A percentile compares a stretch with the other conserved stretches of the same genome.
Evolutionary conservation across 2,113 vertebrate genomes (phyloP).

Genomic region (Geococcyx californianus): DNA sequence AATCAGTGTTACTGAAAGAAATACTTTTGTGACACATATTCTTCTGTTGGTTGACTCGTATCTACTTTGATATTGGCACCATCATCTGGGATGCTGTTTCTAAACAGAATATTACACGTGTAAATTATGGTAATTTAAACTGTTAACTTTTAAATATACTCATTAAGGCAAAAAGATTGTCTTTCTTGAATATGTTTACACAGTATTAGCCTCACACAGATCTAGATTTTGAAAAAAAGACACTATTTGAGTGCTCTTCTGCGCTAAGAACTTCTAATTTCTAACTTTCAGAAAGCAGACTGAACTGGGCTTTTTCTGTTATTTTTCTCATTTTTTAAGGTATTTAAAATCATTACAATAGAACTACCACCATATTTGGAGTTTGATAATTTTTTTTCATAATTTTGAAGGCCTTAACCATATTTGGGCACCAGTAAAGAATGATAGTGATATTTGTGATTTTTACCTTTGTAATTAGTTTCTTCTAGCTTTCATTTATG

Average conservation of each 20-base stretch:
- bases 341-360: not conserved
- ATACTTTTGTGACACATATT: not conserved
- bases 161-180: not conserved
- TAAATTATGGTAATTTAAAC: not conserved
- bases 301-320: not conserved
- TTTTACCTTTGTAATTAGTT: not conserved
- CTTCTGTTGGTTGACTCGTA: not conserved
- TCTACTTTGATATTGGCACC: not conserved
- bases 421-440: not conserved
- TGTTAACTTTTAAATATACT: not conserved
- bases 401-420: not conserved
- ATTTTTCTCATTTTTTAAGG: not conserved
- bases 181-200: not conserved
- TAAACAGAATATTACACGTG: not conserved
- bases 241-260: fast-evolving
- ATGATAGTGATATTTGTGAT: not conserved
- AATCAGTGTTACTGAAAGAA: not conserved
- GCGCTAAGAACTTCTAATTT: not conserved
- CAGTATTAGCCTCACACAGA: not conserved
- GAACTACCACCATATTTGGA: not conserved
- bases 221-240: not conserved
- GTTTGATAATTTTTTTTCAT: not conserved
- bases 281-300: not conserved
- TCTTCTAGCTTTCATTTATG: not conserved
- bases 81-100: not conserved